A percentile compares a stretch with the other conserved stretches of the same genome.
These are phyloP conservation scores for Calameuta filiformis DNA, from an alignment of 2,888 invertebrate genomes.

Conservation along the genomic window DNA sequence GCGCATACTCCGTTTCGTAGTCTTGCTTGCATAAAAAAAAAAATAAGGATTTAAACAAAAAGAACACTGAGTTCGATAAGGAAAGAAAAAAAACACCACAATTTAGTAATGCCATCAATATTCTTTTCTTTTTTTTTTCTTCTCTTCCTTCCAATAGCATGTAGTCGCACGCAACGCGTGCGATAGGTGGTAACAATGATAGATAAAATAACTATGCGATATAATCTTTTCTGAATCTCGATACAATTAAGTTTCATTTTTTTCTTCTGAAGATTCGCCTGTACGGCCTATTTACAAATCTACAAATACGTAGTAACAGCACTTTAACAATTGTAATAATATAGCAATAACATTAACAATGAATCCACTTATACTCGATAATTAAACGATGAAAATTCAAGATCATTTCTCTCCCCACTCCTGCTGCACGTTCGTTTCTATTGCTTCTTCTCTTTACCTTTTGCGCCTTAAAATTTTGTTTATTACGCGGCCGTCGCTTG, in stretches of 20 bases:
- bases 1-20: neutral
- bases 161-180: neutral
- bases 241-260: slow-evolving; percentile 2
- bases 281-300: slow-evolving; percentile 7
- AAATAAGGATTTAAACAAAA: slow-evolving; percentile 5
- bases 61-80: neutral
- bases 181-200: neutral
- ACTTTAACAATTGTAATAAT: slow-evolving; percentile 19
- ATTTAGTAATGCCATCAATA: slow-evolving; percentile 20
- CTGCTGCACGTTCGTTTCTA: neutral
- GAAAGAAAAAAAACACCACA: neutral
- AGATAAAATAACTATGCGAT: neutral
- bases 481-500: neutral
- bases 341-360: slow-evolving; percentile 6
- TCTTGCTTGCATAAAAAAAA: slow-evolving; percentile 9
- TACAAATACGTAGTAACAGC: slow-evolving; percentile 8
- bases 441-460: neutral
- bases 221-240: neutral
- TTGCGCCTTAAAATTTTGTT: neutral
- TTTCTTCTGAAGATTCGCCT: slow-evolving; percentile 1
- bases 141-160: slow-evolving; percentile 10
- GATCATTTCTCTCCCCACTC: slow-evolving; percentile 5
- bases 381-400: slow-evolving; percentile 22
- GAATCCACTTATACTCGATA: slow-evolving; percentile 14
- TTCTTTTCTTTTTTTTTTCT: slow-evolving; percentile 17